Evolutionary conservation across 2,888 invertebrate species (phyloP), one percentile per base, ranked within the genome.

Genomic region (Pollenia labialis): DNA sequence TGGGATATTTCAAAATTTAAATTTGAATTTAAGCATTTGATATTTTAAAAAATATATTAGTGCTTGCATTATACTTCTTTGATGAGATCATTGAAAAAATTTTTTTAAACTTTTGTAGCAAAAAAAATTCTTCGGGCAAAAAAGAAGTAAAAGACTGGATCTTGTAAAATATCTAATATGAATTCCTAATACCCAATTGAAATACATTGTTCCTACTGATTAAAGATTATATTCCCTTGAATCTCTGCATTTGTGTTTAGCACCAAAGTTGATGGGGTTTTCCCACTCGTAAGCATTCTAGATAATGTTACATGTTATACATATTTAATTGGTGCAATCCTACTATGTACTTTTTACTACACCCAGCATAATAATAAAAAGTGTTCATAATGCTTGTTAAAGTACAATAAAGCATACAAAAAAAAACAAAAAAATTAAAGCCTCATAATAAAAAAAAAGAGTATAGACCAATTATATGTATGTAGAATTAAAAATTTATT

Each of bases 381-480:
- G 79, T 71, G 50, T 72, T 72, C 83, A 66, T 56, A 23, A 0
- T 48, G 74, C 60, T 42, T 54, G 66, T 74, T 60, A 42, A 56
- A 68, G 46, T 72, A 14, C 10, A 50, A 48, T 18, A 56, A 23
- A 32, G 44, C 9, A 58, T 6, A 46, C 12, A 23, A 48, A 46
- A 48, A 46, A 11, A 69, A 44, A 44, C 32, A 72, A 40, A 68
- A 46, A 62, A 14, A 23, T n/a, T 50, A 23, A 40, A 80, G 42
- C 12, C 14, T 18, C 46, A 56, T 14, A 48, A 52, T 42, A 42
- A 64, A 44, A 14, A 58, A 16, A 6, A 50, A 14, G 18, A 48
- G 11, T 50, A 46, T 69, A 83, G 77, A 77, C 77, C 83, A 83
- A 83, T 83, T 76, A 23, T 72, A 77, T 77, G 56, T 66, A 76